These are phyloP conservation scores for Caligus rogercresseyi DNA, from an alignment of 1,140 invertebrate genomes.

Conservation along the genomic window DNA sequence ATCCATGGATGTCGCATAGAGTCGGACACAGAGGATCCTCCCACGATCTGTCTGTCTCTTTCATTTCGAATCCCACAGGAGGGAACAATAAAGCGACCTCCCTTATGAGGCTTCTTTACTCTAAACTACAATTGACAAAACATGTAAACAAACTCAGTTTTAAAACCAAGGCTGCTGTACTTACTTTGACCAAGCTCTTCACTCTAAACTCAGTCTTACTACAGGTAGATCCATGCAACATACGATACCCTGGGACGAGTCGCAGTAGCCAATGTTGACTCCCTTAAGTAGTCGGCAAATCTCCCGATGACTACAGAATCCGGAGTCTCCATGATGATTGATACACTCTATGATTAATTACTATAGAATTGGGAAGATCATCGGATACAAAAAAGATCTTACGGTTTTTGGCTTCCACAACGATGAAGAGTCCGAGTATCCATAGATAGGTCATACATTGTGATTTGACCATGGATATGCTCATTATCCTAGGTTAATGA, in stretches of 20 bases:
- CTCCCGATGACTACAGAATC: neutral
- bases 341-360: neutral
- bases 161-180: too few relatives aligned
- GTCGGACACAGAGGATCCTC: neutral
- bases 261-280: neutral
- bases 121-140: neutral
- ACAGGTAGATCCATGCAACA: neutral
- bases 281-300: neutral
- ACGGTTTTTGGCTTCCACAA: neutral
- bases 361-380: too few relatives aligned
- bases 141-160: too few relatives aligned
- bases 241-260: neutral
- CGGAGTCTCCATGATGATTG: neutral
- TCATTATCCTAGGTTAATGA: too few relatives aligned
- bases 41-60: neutral
- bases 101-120: neutral
- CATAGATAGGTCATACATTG: too few relatives aligned
- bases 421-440: too few relatives aligned
- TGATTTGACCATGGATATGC: too few relatives aligned
- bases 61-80: neutral
- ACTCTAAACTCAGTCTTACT: neutral
- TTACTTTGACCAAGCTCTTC: neutral
- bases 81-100: neutral
- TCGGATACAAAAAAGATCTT: neutral
- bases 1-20: neutral